Conservation (phyloP, 2,113 vertebrate species). For the Acanthochromis polyacanthus region DNA sequence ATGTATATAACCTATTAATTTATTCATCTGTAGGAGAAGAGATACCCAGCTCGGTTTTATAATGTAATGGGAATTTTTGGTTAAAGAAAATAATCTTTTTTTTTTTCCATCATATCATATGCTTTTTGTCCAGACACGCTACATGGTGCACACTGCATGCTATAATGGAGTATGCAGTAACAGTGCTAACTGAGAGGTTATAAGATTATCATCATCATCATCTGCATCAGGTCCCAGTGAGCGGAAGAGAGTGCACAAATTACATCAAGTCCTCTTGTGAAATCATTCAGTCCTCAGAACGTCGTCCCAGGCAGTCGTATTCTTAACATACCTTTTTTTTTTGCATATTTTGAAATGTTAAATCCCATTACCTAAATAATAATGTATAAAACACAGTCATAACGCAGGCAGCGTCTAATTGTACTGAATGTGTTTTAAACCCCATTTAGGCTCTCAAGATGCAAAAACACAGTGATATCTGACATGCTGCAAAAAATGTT, state of each 20-base stretch:
- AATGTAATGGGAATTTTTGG: too few relatives aligned
- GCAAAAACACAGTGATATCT: not conserved
- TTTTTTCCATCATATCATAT: too few relatives aligned
- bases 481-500: not conserved
- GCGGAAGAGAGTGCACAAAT: constrained; percentile 1
- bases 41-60: too few relatives aligned
- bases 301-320: not conserved
- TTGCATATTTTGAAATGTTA: not conserved
- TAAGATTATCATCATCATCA: constrained; percentile 3
- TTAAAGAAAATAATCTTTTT: too few relatives aligned
- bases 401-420: too few relatives aligned
- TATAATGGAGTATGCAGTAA: not conserved
- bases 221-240: not conserved
- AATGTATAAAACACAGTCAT: not conserved
- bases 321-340: not conserved
- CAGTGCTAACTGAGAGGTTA: constrained; percentile 5
- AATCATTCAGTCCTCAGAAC: constrained; percentile 1
- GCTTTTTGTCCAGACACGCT: not conserved
- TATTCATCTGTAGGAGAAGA: too few relatives aligned
- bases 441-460: not conserved
- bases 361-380: not conserved
- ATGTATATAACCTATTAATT: too few relatives aligned
- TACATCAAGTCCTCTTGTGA: constrained; percentile 6
- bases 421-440: too few relatives aligned
- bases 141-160: not conserved